These are phyloP conservation scores for Desmophyllum pertusum DNA, from an alignment of 92 coral and sea anemone species.

Conservation along the genomic window DNA sequence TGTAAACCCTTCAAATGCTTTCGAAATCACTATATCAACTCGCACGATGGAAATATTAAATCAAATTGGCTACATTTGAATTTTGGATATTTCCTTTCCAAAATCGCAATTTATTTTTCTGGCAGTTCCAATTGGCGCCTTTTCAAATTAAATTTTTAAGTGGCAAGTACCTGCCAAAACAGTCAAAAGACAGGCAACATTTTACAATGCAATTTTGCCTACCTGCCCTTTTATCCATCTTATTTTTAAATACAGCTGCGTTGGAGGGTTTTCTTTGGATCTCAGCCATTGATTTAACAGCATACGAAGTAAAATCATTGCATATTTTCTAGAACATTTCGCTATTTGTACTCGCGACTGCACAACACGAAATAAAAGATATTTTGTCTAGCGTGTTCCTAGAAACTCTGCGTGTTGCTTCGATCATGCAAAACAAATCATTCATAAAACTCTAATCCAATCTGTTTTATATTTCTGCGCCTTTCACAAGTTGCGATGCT, in stretches of 20 bases:
- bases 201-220: no score
- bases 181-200: neutral
- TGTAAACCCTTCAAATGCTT: neutral
- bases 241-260: neutral
- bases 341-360: neutral
- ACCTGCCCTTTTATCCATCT: no score
- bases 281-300: neutral
- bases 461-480: neutral
- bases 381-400: conserved; percentile 1
- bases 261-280: neutral
- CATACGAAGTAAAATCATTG: neutral
- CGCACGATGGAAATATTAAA: neutral
- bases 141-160: neutral
- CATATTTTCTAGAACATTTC: neutral
- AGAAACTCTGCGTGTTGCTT: conserved; percentile 3
- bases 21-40: neutral
- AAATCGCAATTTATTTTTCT: neutral
- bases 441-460: neutral
- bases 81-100: neutral
- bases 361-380: neutral
- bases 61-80: neutral
- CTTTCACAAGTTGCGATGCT: neutral
- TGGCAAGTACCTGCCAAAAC: conserved; percentile 7
- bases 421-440: neutral
- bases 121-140: conserved; percentile 9